phyloP scores from a whole-genome alignment of 2,888 invertebrate genomes.

The Encarsia formosa region DNA sequence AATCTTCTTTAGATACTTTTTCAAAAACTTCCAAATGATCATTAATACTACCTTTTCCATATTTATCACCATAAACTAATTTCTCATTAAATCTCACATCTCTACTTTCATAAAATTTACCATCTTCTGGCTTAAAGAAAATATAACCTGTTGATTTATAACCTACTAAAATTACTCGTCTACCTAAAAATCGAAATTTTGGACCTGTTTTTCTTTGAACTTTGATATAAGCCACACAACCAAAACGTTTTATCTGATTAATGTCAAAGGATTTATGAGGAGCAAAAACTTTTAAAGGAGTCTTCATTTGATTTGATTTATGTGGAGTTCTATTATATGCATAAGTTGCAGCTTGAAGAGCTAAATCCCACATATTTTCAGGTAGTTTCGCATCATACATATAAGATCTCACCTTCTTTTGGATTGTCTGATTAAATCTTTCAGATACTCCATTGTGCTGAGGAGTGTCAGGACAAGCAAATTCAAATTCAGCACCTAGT shows the following conservation, averaged over 20 bases:
- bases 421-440: constrained; percentile 27
- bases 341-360: constrained; percentile 18
- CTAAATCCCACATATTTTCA: constrained; percentile 27
- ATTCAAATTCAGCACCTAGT: constrained; percentile 21
- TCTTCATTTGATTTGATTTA: constrained; percentile 11
- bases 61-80: too few relatives aligned
- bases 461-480: constrained; percentile 22
- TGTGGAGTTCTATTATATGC: constrained; percentile 23
- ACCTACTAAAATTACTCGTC: too few relatives aligned
- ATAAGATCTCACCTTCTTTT: constrained; percentile 20
- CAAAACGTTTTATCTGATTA: constrained; percentile 19
- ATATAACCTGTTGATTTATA: too few relatives aligned
- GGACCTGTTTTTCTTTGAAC: too few relatives aligned
- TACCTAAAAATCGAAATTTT: not conserved
- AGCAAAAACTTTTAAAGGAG: constrained; percentile 17
- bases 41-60: too few relatives aligned
- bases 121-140: too few relatives aligned
- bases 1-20: too few relatives aligned
- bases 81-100: too few relatives aligned
- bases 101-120: too few relatives aligned
- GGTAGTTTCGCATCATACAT: constrained; percentile 17
- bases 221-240: too few relatives aligned
- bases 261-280: constrained; percentile 16
- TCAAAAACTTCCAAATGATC: too few relatives aligned
- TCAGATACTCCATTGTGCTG: constrained; percentile 26